Percentiles rank a stretch among this genome's conserved stretches.
These are phyloP conservation scores for Drosophila littoralis DNA, from an alignment of 1,140 invertebrate species.

Conservation along the genomic window DNA sequence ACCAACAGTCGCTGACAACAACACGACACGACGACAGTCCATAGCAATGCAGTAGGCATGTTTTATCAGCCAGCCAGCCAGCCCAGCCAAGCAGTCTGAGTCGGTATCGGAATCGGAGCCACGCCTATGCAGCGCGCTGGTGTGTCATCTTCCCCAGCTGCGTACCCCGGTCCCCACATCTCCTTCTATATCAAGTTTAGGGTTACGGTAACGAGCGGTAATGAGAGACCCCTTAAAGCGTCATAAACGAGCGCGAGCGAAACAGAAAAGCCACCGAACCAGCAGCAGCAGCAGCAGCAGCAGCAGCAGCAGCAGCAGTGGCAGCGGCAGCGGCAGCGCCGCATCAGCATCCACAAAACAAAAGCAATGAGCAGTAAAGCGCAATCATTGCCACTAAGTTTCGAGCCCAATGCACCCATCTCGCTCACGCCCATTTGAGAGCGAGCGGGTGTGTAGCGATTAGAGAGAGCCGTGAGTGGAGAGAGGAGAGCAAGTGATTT, in stretches of 20 bases:
- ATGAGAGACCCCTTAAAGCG: slow-evolving; percentile 37
- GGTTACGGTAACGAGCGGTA: slow-evolving; percentile 57
- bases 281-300: neutral
- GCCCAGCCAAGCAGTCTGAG: slow-evolving; percentile 33
- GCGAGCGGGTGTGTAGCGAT: slow-evolving; percentile 10
- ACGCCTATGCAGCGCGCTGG: slow-evolving; percentile 57
- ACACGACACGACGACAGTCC: neutral
- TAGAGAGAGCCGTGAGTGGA: neutral
- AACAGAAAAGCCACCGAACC: slow-evolving; percentile 42
- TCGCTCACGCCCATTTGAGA: slow-evolving; percentile 48
- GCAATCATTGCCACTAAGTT: slow-evolving; percentile 70
- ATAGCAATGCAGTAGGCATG: slow-evolving; percentile 40
- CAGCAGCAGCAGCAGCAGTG: neutral
- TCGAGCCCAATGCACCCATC: slow-evolving; percentile 34
- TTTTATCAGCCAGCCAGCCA: slow-evolving; percentile 53
- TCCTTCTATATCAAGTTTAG: slow-evolving; percentile 47
- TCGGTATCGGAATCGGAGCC: slow-evolving; percentile 45
- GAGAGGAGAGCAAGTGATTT: slow-evolving; percentile 16
- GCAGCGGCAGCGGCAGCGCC: neutral
- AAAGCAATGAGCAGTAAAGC: slow-evolving; percentile 50
- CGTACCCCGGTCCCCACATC: slow-evolving; percentile 22
- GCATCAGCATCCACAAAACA: slow-evolving; percentile 59
- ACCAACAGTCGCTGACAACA: neutral
- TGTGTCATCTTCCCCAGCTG: slow-evolving; percentile 48
- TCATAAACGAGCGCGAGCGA: slow-evolving; percentile 56